Evolutionary conservation across 2,888 invertebrate species (phyloP), one percentile per base, ranked within the genome.

Genomic region (Pseudococcus longispinus): DNA sequence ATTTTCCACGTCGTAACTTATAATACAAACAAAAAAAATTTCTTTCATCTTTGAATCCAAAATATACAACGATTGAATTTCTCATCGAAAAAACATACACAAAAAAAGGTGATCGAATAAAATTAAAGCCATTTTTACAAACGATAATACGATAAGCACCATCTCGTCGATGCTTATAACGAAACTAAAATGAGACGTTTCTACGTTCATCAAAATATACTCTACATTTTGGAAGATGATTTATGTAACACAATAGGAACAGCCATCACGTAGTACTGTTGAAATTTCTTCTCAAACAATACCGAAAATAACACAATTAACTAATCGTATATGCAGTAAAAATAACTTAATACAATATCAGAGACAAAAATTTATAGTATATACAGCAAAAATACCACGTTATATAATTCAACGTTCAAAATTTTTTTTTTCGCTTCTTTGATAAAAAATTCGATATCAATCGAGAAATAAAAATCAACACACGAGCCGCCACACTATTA

Each of bases 241-340:
- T 80, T 70, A 37, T 37, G 55, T 60, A 60, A 60, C 60, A 60
- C 60, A 80, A 42, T 80, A 80, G 77, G 77, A 80, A 80, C 77
- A 80, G 77, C 77, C 77, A 42, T 80, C 32, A 42, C 42, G 18
- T 74, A 80, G 77, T 80, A 80, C 77, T 80, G 77, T 80, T 42
- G 77, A 74, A 74, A 80, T 80, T 80, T 60, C 60, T 80, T 80
- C 42, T 42, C 32, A 80, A 80, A 80, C 77, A 80, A 80, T 80
- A 80, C 77, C 77, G 29, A 80, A 80, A 80, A 42, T 42, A 37
- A 80, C 26, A 70, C 26, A 70, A 70, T 70, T 70, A 70, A 70
- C 70, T 70, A 70, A 70, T 60, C 60, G 60, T 60, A 23, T 20
- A 60, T 60, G 60, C 9, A 60, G 60, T 60, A 70, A 70, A 70